These are phyloP conservation scores for Periphyllus acericola DNA, from an alignment of 2,888 invertebrate species.

Conservation along the genomic window DNA sequence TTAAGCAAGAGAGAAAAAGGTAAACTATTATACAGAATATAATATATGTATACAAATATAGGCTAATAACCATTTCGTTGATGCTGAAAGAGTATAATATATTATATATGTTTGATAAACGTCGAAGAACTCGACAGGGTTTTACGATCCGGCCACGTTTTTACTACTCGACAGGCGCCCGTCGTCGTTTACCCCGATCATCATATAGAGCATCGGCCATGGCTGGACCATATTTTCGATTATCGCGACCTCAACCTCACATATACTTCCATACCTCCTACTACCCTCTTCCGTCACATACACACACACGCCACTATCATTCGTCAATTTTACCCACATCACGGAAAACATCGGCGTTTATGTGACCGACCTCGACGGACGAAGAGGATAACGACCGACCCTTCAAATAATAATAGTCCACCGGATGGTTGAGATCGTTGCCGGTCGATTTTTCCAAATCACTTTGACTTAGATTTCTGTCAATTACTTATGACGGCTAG, in stretches of 20 bases:
- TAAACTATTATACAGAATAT: constrained; percentile 11
- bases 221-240: constrained; percentile 49
- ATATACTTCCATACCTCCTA: too few species aligned
- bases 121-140: background rate
- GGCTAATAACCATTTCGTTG: too few species aligned
- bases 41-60: too few species aligned
- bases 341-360: constrained; percentile 40
- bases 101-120: constrained; percentile 20
- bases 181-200: background rate
- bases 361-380: background rate
- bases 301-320: background rate
- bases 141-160: constrained; percentile 47
- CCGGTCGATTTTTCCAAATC: constrained; percentile 21
- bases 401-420: constrained; percentile 30
- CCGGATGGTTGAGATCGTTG: background rate
- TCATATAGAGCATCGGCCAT: constrained; percentile 6
- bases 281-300: too few species aligned
- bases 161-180: constrained; percentile 44
- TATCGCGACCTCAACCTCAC: constrained; percentile 34
- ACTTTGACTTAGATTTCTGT: constrained; percentile 17
- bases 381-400: constrained; percentile 37
- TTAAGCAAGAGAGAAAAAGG: constrained; percentile 5
- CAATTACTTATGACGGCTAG: background rate
- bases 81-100: too few species aligned
- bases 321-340: constrained; percentile 39